These are phyloP conservation scores for Acanthosepion pharaonis DNA, from an alignment of 2,888 invertebrate genomes.

Conservation along the genomic window DNA sequence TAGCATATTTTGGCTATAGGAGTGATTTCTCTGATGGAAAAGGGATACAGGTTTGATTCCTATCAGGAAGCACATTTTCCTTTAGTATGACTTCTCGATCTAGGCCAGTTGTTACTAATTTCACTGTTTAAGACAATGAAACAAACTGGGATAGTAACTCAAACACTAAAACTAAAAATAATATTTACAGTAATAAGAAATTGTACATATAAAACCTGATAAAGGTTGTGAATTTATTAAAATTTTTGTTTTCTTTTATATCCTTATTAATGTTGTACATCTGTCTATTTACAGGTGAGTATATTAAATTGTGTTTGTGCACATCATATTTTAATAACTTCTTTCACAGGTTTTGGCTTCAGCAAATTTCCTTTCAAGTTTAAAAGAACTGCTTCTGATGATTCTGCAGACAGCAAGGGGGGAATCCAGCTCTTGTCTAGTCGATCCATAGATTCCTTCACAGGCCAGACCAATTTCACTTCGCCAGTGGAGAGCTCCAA, in stretches of 20 bases:
- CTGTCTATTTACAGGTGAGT: background rate
- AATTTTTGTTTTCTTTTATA: background rate
- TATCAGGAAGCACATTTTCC: too few species aligned
- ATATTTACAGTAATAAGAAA: too few species aligned
- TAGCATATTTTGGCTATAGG: too few species aligned
- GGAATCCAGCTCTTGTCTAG: constrained; percentile 36
- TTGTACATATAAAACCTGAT: too few species aligned
- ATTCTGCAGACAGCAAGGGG: background rate
- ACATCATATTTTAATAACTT: background rate
- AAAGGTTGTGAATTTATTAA: background rate
- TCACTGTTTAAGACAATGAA: too few species aligned
- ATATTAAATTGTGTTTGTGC: background rate
- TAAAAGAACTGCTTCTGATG: constrained; percentile 36
- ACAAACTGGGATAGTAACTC: too few species aligned
- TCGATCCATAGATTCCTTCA: background rate
- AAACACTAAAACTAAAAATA: too few species aligned
- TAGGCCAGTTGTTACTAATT: too few species aligned
- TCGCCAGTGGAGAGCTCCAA: constrained; percentile 24
- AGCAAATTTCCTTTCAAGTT: constrained; percentile 44
- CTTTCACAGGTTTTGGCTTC: constrained; percentile 39
- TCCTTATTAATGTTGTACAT: too few species aligned
- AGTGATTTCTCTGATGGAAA: too few species aligned
- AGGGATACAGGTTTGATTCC: too few species aligned
- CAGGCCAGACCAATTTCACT: background rate
- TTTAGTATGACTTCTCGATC: too few species aligned